These are phyloP conservation scores for Electrona antarctica DNA, from an alignment of 2,113 vertebrate genomes.

Conservation along the genomic window DNA sequence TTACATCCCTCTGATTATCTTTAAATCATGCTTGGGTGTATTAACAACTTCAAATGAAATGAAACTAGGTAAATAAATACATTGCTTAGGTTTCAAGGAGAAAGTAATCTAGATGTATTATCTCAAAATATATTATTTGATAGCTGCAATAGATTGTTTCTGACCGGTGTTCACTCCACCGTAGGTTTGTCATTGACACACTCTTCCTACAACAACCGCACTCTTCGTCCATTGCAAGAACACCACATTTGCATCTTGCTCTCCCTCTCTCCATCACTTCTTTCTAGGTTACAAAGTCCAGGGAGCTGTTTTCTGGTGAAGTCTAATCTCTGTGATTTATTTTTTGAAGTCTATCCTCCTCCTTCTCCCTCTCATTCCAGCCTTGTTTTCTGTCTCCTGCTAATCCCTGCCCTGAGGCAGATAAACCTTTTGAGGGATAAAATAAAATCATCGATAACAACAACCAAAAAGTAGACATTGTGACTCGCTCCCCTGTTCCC, in stretches of 20 bases:
- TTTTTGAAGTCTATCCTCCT: slow-evolving; percentile 37
- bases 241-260: neutral
- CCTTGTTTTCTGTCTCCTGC: neutral
- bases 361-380: slow-evolving; percentile 3
- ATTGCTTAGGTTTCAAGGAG: no score
- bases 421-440: slow-evolving; percentile 40
- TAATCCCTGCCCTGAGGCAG: slow-evolving; percentile 24
- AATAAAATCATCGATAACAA: neutral
- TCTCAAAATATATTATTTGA: no score
- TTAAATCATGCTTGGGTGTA: no score
- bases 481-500: slow-evolving; percentile 33
- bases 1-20: no score
- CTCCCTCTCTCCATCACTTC: neutral
- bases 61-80: no score
- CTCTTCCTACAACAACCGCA: neutral
- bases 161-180: no score
- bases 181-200: no score
- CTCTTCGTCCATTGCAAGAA: neutral
- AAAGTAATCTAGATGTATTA: no score
- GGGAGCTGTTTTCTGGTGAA: slow-evolving; percentile 45
- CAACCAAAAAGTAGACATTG: slow-evolving; percentile 48
- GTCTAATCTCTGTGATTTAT: slow-evolving; percentile 65
- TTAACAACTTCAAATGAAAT: no score
- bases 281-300: slow-evolving; percentile 62
- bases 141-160: no score